Evolutionary conservation across 1,140 invertebrate species (phyloP), one percentile per base, ranked within the genome.

Genomic region (Trypoxylus dichotomus): DNA sequence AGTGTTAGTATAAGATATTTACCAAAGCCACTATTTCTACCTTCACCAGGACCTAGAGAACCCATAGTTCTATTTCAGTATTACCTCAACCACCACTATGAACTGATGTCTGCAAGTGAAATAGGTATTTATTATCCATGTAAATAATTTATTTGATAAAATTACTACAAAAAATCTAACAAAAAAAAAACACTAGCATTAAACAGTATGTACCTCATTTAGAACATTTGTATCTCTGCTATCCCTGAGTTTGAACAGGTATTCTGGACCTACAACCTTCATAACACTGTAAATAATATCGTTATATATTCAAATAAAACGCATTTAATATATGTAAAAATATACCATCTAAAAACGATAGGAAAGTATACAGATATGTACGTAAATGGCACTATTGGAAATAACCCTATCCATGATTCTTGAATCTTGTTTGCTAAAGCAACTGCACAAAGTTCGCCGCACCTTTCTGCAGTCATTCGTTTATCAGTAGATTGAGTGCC

Each of bases 341-440:
- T 37, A 3, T 88, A 92, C 91, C 88, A 85, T 72, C 83, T 84
- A 19, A 85, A 85, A 3, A 93, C 27, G 74, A 89, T 88, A 0
- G 94, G 93, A 77, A 90, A 91, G 82, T 94, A 94, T 68, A 89
- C 88, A n/a, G 80, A 81, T 0, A 91, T 73, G 83, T 96, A 96
- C 7, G 87, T 84, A 3, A 95, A 77, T 1, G 89, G 83, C 21
- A 96, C 86, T 2, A 92, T 77, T 0, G 91, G 91, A 75, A 93
- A 91, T 3, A 90, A 74, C 15, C 88, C 87, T 78, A 95, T 94
- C 94, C 95, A 97, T 1, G 90, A 91, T 87, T 95, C 92, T 74
- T 90, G 85, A 73, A 95, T 79, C 85, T 92, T 90, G 85, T 96
- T 96, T n/a, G 92, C 93, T 43, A 96, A 89, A 15, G 94, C 92